Conservation (phyloP, 2,113 vertebrate genomes). For the Syngnathus scovelli region DNA sequence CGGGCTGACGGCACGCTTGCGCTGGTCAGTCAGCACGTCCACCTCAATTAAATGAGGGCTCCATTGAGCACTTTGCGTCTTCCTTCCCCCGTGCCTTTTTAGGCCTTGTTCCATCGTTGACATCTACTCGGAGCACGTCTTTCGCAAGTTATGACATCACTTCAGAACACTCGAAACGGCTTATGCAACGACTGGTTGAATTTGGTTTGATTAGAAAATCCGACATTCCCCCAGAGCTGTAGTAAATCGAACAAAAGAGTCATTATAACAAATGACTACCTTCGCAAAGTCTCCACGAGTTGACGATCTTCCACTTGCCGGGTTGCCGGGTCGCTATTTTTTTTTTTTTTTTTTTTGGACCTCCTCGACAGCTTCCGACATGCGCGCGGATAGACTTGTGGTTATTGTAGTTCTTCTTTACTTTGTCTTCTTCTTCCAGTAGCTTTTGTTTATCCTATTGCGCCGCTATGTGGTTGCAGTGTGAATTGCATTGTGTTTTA, state of each 20-base stretch:
- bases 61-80: too few relatives aligned
- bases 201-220: background rate
- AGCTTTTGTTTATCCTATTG: background rate
- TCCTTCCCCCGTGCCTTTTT: too few relatives aligned
- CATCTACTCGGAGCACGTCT: too few relatives aligned
- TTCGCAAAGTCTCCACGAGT: background rate
- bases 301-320: background rate
- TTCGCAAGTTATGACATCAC: background rate
- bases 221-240: background rate
- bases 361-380: constrained; percentile 11
- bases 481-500: too few relatives aligned
- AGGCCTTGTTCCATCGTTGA: too few relatives aligned
- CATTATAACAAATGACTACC: too few relatives aligned
- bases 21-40: too few relatives aligned
- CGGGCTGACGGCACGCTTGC: too few relatives aligned
- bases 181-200: constrained; percentile 7
- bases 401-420: constrained; percentile 14
- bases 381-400: constrained; percentile 4
- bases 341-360: constrained; percentile 25
- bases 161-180: background rate
- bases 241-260: background rate
- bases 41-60: too few relatives aligned
- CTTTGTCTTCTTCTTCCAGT: background rate
- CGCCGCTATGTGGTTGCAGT: background rate
- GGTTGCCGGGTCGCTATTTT: background rate